Percentiles rank a stretch among this genome's conserved stretches.
Conservation (phyloP, 2,888 invertebrate genomes). For the Diploptera punctata region DNA sequence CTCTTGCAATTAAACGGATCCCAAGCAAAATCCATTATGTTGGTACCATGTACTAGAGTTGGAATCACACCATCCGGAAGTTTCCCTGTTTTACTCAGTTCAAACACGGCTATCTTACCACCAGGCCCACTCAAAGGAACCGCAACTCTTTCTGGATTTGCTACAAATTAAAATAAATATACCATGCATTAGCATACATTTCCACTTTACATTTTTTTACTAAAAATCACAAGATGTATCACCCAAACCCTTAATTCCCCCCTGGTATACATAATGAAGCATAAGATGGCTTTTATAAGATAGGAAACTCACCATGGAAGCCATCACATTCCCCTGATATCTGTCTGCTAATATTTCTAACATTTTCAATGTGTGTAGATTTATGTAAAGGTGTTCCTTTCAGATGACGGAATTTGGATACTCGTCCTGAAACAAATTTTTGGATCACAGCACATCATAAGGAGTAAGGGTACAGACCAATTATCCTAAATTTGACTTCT, state of each 20-base stretch:
- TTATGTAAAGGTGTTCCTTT: slow-evolving; percentile 92
- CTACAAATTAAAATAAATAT: no score
- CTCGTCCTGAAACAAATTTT: slow-evolving; percentile 74
- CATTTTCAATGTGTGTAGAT: slow-evolving; percentile 89
- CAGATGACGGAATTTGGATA: slow-evolving; percentile 91
- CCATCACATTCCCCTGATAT: slow-evolving; percentile 95
- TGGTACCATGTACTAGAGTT: slow-evolving; percentile 88
- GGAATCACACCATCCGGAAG: slow-evolving; percentile 82
- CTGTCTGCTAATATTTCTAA: slow-evolving; percentile 88
- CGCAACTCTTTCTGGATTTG: slow-evolving; percentile 86
- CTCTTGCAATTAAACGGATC: slow-evolving; percentile 86
- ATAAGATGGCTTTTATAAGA: no score
- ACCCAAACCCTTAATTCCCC: no score
- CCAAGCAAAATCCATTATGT: slow-evolving; percentile 93
- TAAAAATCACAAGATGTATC: no score
- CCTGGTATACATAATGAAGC: no score
- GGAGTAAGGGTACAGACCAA: no score
- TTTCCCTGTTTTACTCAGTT: slow-evolving; percentile 77
- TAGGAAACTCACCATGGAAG: slow-evolving; percentile 76
- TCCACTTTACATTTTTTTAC: no score
- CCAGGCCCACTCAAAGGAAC: slow-evolving; percentile 91
- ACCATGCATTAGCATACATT: no score
- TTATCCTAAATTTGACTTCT: no score
- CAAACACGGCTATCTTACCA: slow-evolving; percentile 87
- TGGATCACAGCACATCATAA: no score